Percentiles rank a stretch among this genome's conserved stretches.
Conservation (phyloP, 2,113 vertebrate genomes). For the Mastomys natalensis region DNA sequence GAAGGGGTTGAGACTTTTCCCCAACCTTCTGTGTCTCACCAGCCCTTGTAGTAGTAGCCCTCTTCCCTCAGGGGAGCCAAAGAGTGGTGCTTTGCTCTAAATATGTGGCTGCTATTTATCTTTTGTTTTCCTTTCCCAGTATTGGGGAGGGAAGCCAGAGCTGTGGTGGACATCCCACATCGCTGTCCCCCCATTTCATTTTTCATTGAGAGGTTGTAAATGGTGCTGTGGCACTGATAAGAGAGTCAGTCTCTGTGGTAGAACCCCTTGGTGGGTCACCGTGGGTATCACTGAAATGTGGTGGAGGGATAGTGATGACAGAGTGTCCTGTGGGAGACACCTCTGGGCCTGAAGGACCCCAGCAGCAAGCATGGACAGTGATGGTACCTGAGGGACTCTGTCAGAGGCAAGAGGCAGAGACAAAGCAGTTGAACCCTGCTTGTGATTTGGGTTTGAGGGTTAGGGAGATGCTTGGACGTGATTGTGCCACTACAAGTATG, state of each 20-base stretch:
- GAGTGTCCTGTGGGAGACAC: background rate
- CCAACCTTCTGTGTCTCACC: background rate
- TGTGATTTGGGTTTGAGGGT: background rate
- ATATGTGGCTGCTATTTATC: conserved; percentile 74
- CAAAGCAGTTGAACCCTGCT: background rate
- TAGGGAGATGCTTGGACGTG: background rate
- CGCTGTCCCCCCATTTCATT: background rate
- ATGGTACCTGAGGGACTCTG: background rate
- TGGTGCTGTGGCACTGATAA: background rate
- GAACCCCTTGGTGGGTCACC: background rate
- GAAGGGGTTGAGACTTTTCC: background rate
- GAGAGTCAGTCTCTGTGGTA: background rate
- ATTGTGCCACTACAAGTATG: background rate
- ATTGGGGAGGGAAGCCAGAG: background rate
- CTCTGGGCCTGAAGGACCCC: background rate
- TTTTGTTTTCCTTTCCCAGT: background rate
- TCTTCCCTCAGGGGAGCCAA: conserved; percentile 69
- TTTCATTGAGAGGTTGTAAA: conserved; percentile 35
- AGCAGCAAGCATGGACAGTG: background rate
- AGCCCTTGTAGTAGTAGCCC: conserved; percentile 57
- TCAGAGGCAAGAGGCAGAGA: background rate
- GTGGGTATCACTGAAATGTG: background rate
- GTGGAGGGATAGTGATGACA: background rate
- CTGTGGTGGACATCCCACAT: background rate
- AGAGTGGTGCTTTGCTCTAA: conserved; percentile 66